Evolutionary conservation across 1,140 invertebrate genomes (phyloP).

Genomic region (Drosophila nebulosa): DNA sequence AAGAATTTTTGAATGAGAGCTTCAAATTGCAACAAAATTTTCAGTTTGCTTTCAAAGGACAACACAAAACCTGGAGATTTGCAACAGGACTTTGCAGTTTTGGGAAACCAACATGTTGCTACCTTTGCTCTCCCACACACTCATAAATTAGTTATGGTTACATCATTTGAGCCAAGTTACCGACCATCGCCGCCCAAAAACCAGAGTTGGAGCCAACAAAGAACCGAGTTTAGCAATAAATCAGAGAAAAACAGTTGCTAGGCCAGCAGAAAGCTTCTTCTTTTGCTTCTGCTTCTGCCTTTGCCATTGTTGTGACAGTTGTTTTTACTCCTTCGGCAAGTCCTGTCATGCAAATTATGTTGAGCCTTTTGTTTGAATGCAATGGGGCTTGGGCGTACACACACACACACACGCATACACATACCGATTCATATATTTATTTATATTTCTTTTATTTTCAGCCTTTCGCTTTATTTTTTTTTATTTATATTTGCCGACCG

Average conservation of each 20-base stretch:
- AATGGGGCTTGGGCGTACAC: not conserved
- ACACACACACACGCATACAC: not conserved
- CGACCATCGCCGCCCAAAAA: not conserved
- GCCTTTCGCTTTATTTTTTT: constrained; percentile 12
- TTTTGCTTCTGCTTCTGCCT: constrained; percentile 1
- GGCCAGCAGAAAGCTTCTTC: not conserved
- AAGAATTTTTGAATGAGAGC: not conserved
- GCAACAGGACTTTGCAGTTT: not conserved
- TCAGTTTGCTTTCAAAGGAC: not conserved
- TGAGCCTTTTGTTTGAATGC: constrained; percentile 20
- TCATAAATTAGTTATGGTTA: constrained; percentile 23
- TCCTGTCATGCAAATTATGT: constrained; percentile 21
- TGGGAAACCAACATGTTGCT: not conserved
- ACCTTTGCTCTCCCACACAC: not conserved
- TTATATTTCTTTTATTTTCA: not conserved
- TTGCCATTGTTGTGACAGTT: constrained; percentile 31
- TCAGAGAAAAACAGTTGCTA: constrained; percentile 21
- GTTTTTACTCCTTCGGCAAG: constrained; percentile 8
- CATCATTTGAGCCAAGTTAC: constrained; percentile 7
- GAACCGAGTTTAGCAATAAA: constrained; percentile 22
- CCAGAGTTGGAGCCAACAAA: constrained; percentile 2
- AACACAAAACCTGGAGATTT: not conserved
- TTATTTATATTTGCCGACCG: not conserved
- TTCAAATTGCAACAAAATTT: not conserved
- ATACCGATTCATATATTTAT: not conserved